These are phyloP conservation scores for Yoshiicerus persimilis DNA, from an alignment of 1,140 invertebrate species.

Conservation along the genomic window DNA sequence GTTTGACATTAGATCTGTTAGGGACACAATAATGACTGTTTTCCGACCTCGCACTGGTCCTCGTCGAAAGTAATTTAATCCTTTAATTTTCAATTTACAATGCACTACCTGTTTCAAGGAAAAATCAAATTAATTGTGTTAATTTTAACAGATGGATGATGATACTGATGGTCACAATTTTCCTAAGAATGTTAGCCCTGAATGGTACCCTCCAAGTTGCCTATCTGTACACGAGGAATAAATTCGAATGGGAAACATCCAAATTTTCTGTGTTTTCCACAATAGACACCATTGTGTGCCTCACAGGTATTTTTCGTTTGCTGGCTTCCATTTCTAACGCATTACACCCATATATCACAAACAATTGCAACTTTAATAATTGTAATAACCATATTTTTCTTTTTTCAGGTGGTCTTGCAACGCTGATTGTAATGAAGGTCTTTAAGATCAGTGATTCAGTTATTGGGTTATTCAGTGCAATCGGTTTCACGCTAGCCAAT, in stretches of 20 bases:
- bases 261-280: conserved; percentile 31
- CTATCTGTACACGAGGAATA: conserved; percentile 37
- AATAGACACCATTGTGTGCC: conserved; percentile 16
- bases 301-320: not conserved
- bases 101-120: not conserved
- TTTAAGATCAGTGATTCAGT: conserved; percentile 31
- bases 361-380: not conserved
- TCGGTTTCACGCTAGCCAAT: conserved; percentile 29
- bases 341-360: too few relatives aligned
- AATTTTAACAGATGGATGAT: conserved; percentile 36
- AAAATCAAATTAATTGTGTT: not conserved
- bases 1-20: conserved; percentile 39
- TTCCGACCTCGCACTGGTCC: conserved; percentile 22
- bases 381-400: too few relatives aligned
- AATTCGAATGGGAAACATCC: conserved; percentile 35
- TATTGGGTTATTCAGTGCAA: conserved; percentile 35
- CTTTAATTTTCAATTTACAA: not conserved
- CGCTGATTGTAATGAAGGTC: conserved; percentile 33
- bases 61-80: conserved; percentile 20
- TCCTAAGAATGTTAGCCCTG: conserved; percentile 35
- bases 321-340: too few relatives aligned
- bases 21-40: conserved; percentile 39
- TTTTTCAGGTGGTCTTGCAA: conserved; percentile 25
- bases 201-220: conserved; percentile 37
- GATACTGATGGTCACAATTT: conserved; percentile 39